Conservation (phyloP, 2,888 invertebrate genomes). For the Caradrina clavipalpis region DNA sequence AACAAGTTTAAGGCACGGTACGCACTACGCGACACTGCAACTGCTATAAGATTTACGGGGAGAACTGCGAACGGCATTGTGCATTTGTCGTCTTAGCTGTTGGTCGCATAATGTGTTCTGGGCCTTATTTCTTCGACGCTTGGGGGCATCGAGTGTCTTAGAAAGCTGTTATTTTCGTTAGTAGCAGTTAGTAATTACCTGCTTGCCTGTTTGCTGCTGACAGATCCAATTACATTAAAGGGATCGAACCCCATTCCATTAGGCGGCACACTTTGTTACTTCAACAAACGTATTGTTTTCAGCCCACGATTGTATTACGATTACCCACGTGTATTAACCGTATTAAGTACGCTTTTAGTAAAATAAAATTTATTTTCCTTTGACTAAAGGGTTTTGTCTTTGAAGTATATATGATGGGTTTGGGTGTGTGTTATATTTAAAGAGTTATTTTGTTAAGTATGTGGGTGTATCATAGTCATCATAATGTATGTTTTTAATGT, state of each 20-base stretch:
- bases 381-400: constrained; percentile 34
- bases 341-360: constrained; percentile 50
- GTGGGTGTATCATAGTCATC: not conserved
- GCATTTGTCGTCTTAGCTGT: constrained; percentile 19
- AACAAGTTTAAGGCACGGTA: constrained; percentile 44
- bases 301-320: constrained; percentile 67
- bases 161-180: constrained; percentile 83
- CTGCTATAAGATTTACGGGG: constrained; percentile 23
- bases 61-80: constrained; percentile 9
- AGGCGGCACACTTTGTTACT: constrained; percentile 76
- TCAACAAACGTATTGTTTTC: constrained; percentile 75
- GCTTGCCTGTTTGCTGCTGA: constrained; percentile 84
- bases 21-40: constrained; percentile 35
- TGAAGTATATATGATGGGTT: constrained; percentile 16
- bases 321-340: constrained; percentile 58
- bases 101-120: constrained; percentile 35
- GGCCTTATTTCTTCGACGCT: constrained; percentile 47
- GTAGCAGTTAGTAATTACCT: constrained; percentile 86
- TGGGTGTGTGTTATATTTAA: constrained; percentile 27
- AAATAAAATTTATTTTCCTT: constrained; percentile 41
- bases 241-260: constrained; percentile 82
- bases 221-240: constrained; percentile 88
- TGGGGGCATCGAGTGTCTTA: constrained; percentile 77
- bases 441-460: constrained; percentile 12
- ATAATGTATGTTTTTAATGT: not conserved